Conservation (phyloP, 2,797 vertebrate genomes). For the Chloroceryle amazona region DNA sequence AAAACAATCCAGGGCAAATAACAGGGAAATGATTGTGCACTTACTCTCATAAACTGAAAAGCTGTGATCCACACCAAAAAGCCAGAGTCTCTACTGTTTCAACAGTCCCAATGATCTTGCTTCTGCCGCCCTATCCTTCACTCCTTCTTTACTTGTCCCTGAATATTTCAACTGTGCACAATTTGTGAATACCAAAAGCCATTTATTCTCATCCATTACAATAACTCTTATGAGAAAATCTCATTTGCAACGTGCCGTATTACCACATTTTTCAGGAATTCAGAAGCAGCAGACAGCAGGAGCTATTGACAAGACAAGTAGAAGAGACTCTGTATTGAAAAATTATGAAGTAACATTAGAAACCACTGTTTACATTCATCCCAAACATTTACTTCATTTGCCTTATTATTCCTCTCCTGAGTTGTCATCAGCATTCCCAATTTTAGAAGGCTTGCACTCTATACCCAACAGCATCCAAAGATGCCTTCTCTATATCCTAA, state of each 20-base stretch:
- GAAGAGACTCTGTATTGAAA: background rate
- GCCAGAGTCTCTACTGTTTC: background rate
- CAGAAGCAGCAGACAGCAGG: background rate
- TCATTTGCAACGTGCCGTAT: background rate
- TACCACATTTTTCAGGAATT: background rate
- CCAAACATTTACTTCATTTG: background rate
- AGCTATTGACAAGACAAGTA: background rate
- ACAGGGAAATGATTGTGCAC: rapidly evolving
- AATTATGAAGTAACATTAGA: background rate
- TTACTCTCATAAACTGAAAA: background rate
- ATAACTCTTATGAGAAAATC: background rate
- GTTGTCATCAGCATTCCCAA: background rate
- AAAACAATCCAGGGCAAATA: background rate
- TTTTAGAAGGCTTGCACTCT: background rate
- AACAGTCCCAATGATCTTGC: background rate
- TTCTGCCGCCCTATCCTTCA: background rate
- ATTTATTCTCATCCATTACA: background rate
- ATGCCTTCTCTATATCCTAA: background rate
- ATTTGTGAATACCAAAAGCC: background rate
- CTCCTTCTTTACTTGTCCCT: background rate
- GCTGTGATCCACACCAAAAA: background rate
- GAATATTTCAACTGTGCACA: background rate
- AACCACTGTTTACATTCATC: background rate
- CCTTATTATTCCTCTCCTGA: background rate
- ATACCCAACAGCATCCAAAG: background rate